Evolutionary conservation across 1,140 invertebrate species (phyloP).

Genomic region (Camponotus floridanus): DNA sequence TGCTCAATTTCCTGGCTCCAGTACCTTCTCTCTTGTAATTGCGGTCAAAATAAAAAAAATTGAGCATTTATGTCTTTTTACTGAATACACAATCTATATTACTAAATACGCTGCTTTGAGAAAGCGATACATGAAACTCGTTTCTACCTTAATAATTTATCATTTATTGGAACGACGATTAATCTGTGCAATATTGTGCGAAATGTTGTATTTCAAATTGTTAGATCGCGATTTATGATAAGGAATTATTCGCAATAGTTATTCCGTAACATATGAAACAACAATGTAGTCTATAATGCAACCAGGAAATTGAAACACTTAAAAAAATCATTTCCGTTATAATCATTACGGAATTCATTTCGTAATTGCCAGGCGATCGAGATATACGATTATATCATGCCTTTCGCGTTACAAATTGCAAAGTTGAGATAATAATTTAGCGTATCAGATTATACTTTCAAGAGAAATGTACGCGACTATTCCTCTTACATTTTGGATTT

Average conservation of each 20-base stretch:
- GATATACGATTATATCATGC: conserved; percentile 11
- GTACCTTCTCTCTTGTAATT: neutral
- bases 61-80: neutral
- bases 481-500: neutral
- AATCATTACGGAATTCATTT: neutral
- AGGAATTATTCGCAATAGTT: neutral
- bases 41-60: conserved; percentile 25
- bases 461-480: neutral
- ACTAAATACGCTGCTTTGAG: neutral
- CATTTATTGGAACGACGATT: conserved; percentile 1
- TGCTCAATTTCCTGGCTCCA: conserved; percentile 28
- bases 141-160: conserved; percentile 10
- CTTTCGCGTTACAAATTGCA: neutral
- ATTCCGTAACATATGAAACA: conserved; percentile 26
- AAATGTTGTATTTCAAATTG: neutral
- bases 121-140: conserved; percentile 30
- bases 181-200: neutral
- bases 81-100: neutral
- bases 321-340: conserved; percentile 27
- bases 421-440: conserved; percentile 16
- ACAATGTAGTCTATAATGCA: neutral
- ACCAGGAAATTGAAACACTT: conserved; percentile 27
- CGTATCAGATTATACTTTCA: neutral
- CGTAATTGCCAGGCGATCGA: conserved; percentile 5
- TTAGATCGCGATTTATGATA: conserved; percentile 15